A percentile compares a stretch with the other conserved stretches of the same genome.
These are phyloP conservation scores for Dufourea novaeangliae DNA, from an alignment of 1,140 invertebrate species.

Conservation along the genomic window DNA sequence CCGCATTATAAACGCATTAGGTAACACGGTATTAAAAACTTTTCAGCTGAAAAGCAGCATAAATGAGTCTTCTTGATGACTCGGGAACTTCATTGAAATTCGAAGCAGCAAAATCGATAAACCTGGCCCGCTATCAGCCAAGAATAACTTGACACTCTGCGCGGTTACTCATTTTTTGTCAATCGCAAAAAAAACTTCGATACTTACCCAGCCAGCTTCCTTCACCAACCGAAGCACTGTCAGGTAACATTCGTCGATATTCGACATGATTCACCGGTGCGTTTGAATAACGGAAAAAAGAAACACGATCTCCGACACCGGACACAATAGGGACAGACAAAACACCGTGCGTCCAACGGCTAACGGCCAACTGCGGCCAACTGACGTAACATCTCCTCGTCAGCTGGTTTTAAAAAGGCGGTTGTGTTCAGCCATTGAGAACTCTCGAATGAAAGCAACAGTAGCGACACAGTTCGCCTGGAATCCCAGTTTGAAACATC, in stretches of 20 bases:
- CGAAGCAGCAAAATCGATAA: conserved; percentile 35
- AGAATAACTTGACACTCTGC: conserved; percentile 6
- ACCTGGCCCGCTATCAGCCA: neutral
- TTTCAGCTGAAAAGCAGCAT: neutral
- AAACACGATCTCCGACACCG: neutral
- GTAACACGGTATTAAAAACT: neutral
- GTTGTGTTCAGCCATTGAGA: neutral
- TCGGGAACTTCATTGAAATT: conserved; percentile 7
- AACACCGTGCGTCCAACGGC: conserved; percentile 4
- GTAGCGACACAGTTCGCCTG: conserved; percentile 5
- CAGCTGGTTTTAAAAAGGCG: conserved; percentile 58
- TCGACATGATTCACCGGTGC: conserved; percentile 45
- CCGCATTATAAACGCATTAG: neutral
- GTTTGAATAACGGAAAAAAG: neutral
- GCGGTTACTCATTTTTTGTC: neutral
- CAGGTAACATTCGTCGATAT: conserved; percentile 81
- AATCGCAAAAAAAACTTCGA: neutral
- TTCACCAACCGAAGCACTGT: conserved; percentile 80
- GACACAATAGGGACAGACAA: neutral
- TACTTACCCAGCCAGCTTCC: conserved; percentile 78
- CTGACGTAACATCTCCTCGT: conserved; percentile 46
- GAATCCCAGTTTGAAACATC: neutral
- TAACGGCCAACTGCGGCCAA: conserved; percentile 17
- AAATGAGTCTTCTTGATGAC: too few species aligned
- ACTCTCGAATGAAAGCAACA: conserved; percentile 12